Evolutionary conservation across 2,888 invertebrate species (phyloP), one percentile per base, ranked within the genome.

Genomic region (Parochlus steinenii): DNA sequence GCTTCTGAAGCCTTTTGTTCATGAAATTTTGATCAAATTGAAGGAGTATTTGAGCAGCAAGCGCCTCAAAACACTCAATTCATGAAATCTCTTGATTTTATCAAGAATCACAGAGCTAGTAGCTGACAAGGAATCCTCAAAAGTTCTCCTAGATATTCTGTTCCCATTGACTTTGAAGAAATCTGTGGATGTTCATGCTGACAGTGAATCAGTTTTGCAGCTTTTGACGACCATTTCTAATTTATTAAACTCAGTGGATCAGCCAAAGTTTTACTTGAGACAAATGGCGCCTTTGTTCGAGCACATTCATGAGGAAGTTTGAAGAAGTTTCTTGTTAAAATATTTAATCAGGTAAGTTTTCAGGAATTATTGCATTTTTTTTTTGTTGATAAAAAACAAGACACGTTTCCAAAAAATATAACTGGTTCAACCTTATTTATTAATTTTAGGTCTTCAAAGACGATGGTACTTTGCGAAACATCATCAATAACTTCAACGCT

Each of bases 401-500:
- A n/a, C n/a, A n/a, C n/a, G n/a, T n/a, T n/a, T n/a, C n/a, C n/a
- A n/a, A n/a, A n/a, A n/a, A n/a, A n/a, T n/a, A n/a, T n/a, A n/a
- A n/a, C n/a, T n/a, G n/a, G n/a, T n/a, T n/a, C n/a, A n/a, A n/a
- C n/a, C n/a, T n/a, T n/a, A n/a, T n/a, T n/a, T n/a, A n/a, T n/a
- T n/a, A n/a, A n/a, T n/a, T n/a, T n/a, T n/a, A n/a, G n/a, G n/a
- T n/a, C n/a, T n/a, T n/a, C n/a, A n/a, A n/a, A n/a, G n/a, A n/a
- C n/a, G n/a, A n/a, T n/a, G n/a, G n/a, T n/a, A n/a, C n/a, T n/a
- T n/a, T n/a, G n/a, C n/a, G n/a, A n/a, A n/a, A n/a, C n/a, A n/a
- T n/a, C n/a, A n/a, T n/a, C n/a, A 51, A 53, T 5, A 70, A 79
- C 53, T 65, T 93, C 46, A 95, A 95, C 57, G 76, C 92, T 0